Percentiles rank a stretch among this genome's conserved stretches.
phyloP scores from a whole-genome alignment of 1,140 invertebrate genomes.

The Meloidogyne floridensis region DNA sequence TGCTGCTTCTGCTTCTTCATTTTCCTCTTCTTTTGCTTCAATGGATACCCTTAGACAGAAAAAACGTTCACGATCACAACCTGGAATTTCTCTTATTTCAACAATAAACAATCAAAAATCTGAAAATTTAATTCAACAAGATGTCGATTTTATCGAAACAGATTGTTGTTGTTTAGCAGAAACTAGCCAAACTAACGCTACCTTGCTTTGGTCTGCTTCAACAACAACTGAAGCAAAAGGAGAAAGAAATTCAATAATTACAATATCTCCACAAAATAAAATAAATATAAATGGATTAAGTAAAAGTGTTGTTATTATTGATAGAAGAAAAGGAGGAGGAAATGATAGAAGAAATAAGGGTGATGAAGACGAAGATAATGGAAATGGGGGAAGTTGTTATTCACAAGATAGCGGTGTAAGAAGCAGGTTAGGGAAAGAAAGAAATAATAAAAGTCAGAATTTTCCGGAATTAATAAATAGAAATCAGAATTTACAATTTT shows the following conservation, averaged over 20 bases:
- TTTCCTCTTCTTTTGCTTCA: background rate
- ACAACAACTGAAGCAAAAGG: background rate
- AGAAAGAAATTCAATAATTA: background rate
- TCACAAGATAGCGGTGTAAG: slow-evolving; percentile 28
- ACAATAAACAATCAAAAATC: background rate
- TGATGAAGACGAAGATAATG: background rate
- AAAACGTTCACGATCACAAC: slow-evolving; percentile 25
- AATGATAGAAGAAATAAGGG: background rate
- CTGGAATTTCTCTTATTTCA: background rate
- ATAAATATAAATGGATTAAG: no score
- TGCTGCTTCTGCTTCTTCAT: background rate
- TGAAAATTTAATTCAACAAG: no score
- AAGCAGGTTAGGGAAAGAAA: slow-evolving; percentile 10
- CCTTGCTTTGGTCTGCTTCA: background rate
- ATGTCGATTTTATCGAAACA: slow-evolving; percentile 22
- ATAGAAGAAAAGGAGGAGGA: background rate
- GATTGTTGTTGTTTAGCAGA: slow-evolving; percentile 22
- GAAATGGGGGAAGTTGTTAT: slow-evolving; percentile 15
- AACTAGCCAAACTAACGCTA: background rate
- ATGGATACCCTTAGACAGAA: background rate
- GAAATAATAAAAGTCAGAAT: no score
- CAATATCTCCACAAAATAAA: no score
- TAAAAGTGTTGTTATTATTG: background rate
- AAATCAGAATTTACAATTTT: no score
- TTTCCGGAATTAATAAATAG: no score